Evolutionary conservation across 2,797 vertebrate species (phyloP).

Genomic region (Myotis pilosus): DNA sequence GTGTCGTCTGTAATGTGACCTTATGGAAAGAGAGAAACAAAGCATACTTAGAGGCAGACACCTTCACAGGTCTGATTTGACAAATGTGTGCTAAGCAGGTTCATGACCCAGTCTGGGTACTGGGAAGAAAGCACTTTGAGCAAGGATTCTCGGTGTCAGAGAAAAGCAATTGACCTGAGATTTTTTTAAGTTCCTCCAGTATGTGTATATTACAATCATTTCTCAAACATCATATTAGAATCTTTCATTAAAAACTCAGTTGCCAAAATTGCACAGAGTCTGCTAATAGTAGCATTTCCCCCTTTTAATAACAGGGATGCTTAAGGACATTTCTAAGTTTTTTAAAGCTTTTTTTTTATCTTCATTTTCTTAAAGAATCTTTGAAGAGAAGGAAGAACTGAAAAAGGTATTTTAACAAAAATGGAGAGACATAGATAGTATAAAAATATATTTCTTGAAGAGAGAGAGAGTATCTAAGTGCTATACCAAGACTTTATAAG

Average conservation of each 20-base stretch:
- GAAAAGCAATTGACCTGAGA: background rate
- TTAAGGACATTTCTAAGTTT: constrained; percentile 58
- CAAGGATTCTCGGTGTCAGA: constrained; percentile 3
- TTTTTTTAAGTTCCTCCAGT: background rate
- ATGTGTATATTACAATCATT: constrained; percentile 35
- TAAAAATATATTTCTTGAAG: constrained; percentile 80
- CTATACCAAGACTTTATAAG: constrained; percentile 90
- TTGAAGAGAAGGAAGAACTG: constrained; percentile 49
- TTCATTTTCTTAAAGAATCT: constrained; percentile 51
- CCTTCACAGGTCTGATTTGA: constrained; percentile 4
- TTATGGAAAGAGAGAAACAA: background rate
- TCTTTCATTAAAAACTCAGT: constrained; percentile 57
- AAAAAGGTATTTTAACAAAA: constrained; percentile 76
- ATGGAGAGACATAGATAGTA: constrained; percentile 67
- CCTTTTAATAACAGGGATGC: constrained; percentile 44
- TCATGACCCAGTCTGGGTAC: background rate
- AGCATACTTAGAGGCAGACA: background rate
- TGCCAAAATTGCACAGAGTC: constrained; percentile 69
- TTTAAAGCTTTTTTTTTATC: constrained; percentile 62
- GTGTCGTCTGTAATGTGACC: background rate
- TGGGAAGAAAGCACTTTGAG: constrained; percentile 74
- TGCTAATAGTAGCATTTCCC: constrained; percentile 31
- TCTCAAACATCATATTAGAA: constrained; percentile 43
- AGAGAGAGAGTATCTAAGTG: constrained; percentile 80
- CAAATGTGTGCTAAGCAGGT: constrained; percentile 22